These are phyloP conservation scores for Helicoverpa zea DNA, from an alignment of 1,140 invertebrate genomes.

Conservation along the genomic window DNA sequence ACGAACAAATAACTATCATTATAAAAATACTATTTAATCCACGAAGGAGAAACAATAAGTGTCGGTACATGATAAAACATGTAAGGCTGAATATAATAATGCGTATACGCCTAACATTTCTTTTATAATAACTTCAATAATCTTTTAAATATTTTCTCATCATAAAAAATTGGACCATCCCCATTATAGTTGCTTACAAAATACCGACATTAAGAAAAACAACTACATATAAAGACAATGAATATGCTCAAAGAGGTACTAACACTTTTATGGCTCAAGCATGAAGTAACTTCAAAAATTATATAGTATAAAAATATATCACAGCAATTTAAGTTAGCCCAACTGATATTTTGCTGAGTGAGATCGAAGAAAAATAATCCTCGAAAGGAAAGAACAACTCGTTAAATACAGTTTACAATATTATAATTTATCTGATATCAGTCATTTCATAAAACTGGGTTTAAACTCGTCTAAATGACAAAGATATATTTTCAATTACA, in stretches of 20 bases:
- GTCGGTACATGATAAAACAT: conserved; percentile 10
- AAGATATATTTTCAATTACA: conserved; percentile 40
- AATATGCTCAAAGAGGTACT: conserved; percentile 68
- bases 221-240: conserved; percentile 68
- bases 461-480: conserved; percentile 46
- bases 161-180: conserved; percentile 71
- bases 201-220: conserved; percentile 66
- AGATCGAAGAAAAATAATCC: conserved; percentile 75
- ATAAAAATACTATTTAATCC: conserved; percentile 2
- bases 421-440: conserved; percentile 52
- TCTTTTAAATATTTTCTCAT: conserved; percentile 31
- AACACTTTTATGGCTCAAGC: conserved; percentile 62
- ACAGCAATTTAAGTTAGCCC: conserved; percentile 83
- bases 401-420: conserved; percentile 47
- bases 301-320: conserved; percentile 85
- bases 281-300: conserved; percentile 74
- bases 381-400: conserved; percentile 61
- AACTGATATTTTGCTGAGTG: conserved; percentile 69
- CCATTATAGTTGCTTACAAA: conserved; percentile 66
- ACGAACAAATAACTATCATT: conserved; percentile 9
- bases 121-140: conserved; percentile 23
- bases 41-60: conserved; percentile 5
- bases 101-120: conserved; percentile 30
- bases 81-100: conserved; percentile 27
- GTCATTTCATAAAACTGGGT: conserved; percentile 54